Evolutionary conservation across 2,888 invertebrate genomes (phyloP), one percentile per base, ranked within the genome.

Genomic region (Cylindroiulus punctatus): DNA sequence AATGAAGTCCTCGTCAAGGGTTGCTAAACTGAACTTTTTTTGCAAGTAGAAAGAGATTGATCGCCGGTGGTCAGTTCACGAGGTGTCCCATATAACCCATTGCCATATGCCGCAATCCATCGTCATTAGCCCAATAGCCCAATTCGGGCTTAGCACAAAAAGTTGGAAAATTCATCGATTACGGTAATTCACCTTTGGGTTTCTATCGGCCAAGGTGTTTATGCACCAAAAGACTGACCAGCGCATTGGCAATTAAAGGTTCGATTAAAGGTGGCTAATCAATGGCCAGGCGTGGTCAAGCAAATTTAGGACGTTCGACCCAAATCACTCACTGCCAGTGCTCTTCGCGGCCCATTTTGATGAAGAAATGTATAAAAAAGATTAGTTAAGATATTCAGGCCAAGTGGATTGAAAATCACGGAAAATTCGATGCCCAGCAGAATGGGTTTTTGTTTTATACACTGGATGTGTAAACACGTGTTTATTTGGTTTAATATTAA

Each of bases 31-130:
- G 65, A n/a, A n/a, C 65, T 12, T 14, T 65, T 65, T 65, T 65
- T 65, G 26, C 5, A 8, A 26, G 65, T 14, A 10, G 12, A 65
- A 65, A 65, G 65, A 26, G 65, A 65, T 65, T 65, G 12, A 65
- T 65, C 8, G 22, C 65, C 65, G 22, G 65, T 65, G 65, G 65
- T 65, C 65, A 65, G 65, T 65, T 65, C 65, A 65, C 65, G 65
- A 65, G 65, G 65, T 65, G 65, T 65, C 65, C 65, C 65, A 65
- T 65, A 65, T 65, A 65, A 65, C 65, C 65, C 65, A 65, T 65
- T 65, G 65, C 65, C 65, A 65, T 26, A 65, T 65, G 65, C 26
- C 65, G 26, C 65, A 26, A 65, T 65, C 26, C 26, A 1, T 65
- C 10, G 65, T 65, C 26, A 65, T 65, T 65, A 65, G 65, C 65